phyloP scores from a whole-genome alignment of 2,797 vertebrate species.

The Meda fulgida region DNA sequence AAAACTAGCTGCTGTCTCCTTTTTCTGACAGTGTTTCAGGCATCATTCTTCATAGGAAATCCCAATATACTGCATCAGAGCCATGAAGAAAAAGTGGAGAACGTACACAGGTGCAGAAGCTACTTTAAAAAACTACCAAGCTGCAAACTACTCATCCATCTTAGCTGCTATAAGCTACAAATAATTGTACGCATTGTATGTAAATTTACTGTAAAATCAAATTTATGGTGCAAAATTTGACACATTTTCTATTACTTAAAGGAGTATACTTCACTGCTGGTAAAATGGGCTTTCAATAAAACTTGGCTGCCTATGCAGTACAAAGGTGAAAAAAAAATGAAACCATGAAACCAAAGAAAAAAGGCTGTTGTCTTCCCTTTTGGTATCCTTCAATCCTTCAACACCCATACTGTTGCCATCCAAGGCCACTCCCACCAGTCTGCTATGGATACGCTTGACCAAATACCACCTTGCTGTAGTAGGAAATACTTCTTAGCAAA shows the following conservation, averaged over 20 bases:
- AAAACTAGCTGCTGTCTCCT: slow-evolving; percentile 60
- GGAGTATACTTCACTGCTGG: background rate
- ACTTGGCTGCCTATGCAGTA: background rate
- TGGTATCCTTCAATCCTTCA: background rate
- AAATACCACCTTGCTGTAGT: background rate
- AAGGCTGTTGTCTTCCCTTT: background rate
- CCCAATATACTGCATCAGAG: slow-evolving; percentile 62
- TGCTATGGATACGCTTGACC: background rate
- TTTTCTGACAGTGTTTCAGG: slow-evolving; percentile 63
- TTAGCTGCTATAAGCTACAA: background rate
- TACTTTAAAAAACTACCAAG: background rate
- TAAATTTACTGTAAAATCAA: background rate
- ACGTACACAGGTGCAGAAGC: background rate
- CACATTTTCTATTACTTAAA: background rate
- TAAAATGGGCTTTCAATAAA: background rate
- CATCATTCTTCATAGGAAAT: slow-evolving; percentile 66
- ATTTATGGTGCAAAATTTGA: too few relatives aligned
- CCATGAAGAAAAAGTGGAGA: slow-evolving; percentile 42
- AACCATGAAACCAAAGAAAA: background rate
- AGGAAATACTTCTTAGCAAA: background rate
- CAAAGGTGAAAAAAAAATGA: background rate
- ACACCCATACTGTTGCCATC: background rate
- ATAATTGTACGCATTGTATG: background rate
- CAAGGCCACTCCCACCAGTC: background rate
- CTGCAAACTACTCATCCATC: background rate